Conservation (phyloP, 2,113 vertebrate species). For the Vulpes lagopus region DNA sequence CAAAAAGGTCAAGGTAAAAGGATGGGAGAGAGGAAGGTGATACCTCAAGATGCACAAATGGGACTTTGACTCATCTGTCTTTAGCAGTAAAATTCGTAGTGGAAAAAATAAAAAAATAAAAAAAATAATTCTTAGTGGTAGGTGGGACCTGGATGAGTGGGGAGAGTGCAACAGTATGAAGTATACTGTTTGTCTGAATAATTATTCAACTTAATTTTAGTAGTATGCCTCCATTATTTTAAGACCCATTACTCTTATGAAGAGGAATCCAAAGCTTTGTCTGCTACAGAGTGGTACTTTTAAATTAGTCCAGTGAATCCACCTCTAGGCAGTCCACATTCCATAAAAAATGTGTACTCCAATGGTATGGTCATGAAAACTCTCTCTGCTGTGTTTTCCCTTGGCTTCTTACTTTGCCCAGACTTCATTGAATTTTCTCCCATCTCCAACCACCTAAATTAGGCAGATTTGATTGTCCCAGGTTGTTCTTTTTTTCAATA, state of each 20-base stretch:
- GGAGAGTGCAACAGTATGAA: neutral
- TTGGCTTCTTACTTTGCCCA: neutral
- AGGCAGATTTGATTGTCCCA: neutral
- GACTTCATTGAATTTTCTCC: neutral
- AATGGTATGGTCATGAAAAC: neutral
- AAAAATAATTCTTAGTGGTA: neutral
- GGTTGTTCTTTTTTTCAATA: neutral
- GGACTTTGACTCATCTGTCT: neutral
- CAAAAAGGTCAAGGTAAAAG: neutral
- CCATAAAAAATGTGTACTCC: neutral
- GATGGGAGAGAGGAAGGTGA: neutral
- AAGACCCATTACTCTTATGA: neutral
- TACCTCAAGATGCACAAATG: neutral
- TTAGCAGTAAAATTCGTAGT: neutral
- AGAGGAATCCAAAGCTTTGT: neutral
- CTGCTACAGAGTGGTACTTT: neutral
- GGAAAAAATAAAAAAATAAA: no score
- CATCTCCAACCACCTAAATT: neutral
- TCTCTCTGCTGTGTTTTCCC: neutral
- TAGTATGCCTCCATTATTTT: neutral
- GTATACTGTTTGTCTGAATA: neutral
- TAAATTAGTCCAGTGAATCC: neutral
- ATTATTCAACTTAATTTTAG: neutral
- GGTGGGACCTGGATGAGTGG: no score
- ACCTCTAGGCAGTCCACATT: neutral